phyloP scores from a whole-genome alignment of 2,888 invertebrate species.

The Limenitis camilla region DNA sequence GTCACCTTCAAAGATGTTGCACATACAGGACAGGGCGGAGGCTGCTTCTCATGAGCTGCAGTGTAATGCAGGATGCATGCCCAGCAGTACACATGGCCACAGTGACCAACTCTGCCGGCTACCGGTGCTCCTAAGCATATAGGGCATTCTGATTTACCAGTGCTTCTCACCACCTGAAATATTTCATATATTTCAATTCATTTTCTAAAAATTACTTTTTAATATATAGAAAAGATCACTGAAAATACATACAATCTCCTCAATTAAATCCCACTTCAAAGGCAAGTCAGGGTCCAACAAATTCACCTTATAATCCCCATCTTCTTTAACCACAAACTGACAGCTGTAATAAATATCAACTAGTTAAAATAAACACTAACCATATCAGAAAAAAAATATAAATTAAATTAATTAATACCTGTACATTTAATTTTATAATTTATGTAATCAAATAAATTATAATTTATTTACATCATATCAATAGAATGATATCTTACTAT shows the following conservation, averaged over 20 bases:
- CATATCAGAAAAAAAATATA: no score
- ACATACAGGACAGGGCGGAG: slow-evolving; percentile 92
- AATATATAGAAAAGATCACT: no score
- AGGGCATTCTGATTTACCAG: slow-evolving; percentile 79
- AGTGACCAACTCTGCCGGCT: slow-evolving; percentile 93
- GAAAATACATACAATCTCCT: slow-evolving; percentile 86
- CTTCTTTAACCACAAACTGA: slow-evolving; percentile 93
- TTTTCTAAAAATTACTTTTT: no score
- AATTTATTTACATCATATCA: no score
- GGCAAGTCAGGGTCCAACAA: slow-evolving; percentile 89
- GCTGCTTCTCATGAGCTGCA: slow-evolving; percentile 86
- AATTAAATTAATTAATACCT: no score
- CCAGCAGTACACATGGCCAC: slow-evolving; percentile 98
- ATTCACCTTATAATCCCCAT: slow-evolving; percentile 85
- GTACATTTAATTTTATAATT: no score
- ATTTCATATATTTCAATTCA: background rate
- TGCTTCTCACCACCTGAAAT: slow-evolving; percentile 54
- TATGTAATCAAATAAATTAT: no score
- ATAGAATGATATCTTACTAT: slow-evolving; percentile 77
- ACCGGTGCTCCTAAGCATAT: slow-evolving; percentile 92
- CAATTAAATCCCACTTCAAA: slow-evolving; percentile 93
- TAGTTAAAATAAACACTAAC: background rate
- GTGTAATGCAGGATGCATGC: slow-evolving; percentile 95
- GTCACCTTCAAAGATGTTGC: slow-evolving; percentile 84
- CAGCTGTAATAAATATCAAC: slow-evolving; percentile 76